Base-by-base conservation (phyloP, 2,888 invertebrate species). In the Chirona hameri region DNA sequence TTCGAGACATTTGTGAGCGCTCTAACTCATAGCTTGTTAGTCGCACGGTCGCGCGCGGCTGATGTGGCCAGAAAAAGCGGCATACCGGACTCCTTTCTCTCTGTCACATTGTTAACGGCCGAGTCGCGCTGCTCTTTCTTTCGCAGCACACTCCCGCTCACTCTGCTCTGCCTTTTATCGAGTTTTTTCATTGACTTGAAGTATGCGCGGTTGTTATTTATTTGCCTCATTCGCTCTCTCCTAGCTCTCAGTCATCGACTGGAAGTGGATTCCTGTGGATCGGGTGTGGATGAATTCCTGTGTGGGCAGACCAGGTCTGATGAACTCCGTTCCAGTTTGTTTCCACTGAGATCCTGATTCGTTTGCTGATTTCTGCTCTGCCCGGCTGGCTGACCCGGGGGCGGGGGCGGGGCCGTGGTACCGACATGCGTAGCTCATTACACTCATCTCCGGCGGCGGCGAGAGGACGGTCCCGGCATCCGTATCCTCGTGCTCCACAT, bases 1-100 rank as follows among this genome's bases (percentile, higher is more conserved):
- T 46, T 7, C 14, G 24, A 21, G 39, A 46, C 46, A 76, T 27
- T 76, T 46, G 39, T 24, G 39, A 76, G 46, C 76, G 76, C 46
- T 76, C 76, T 76, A 46, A 76, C 76, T 76, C 76, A 76, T 76
- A 39, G 76, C 76, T 46, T 21, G 76, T 76, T 76, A 76, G 76
- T 21, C 76, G 39, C 46, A 46, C 46, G 39, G 46, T 21, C 46
- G 46, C 39, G 9, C 46, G 24, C 39, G 21, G 9, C 27, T 46
- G 39, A 31, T 15, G 31, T 21, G 24, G 24, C 39, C 69, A 76
- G 76, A 76, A 76, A 76, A 76, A 76, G 39, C 14, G 24, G 15
- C 76, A 72, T 72, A 31, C 46, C 12, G 72, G 76, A 14, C 24
- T 24, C 10, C 76, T 46, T 76, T 76, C 76, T 46, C 46, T 46